These are phyloP conservation scores for Melanostoma mellinum DNA, from an alignment of 2,888 invertebrate genomes.

Conservation along the genomic window DNA sequence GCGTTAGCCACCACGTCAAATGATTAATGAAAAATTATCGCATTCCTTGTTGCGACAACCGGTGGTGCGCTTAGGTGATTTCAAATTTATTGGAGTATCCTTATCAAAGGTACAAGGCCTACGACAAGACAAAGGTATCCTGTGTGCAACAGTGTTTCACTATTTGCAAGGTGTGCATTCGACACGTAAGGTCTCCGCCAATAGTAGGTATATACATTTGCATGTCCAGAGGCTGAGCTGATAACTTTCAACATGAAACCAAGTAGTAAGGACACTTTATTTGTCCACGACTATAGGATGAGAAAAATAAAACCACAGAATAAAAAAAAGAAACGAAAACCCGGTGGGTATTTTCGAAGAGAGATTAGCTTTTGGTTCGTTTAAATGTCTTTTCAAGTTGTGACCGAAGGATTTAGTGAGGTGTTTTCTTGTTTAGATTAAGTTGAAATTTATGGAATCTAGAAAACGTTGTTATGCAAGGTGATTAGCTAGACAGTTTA, in stretches of 20 bases:
- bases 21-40: constrained; percentile 66
- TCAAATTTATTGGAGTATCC: constrained; percentile 65
- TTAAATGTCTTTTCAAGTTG: constrained; percentile 30
- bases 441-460: constrained; percentile 21
- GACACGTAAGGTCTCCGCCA: constrained; percentile 10
- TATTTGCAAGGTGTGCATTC: constrained; percentile 27
- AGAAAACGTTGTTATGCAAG: not conserved
- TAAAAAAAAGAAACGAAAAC: not conserved
- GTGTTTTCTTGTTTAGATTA: constrained; percentile 8
- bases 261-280: constrained; percentile 9
- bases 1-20: constrained; percentile 16
- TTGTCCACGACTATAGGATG: not conserved
- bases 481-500: no score
- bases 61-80: constrained; percentile 69
- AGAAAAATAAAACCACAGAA: not conserved
- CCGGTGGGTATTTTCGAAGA: constrained; percentile 4
- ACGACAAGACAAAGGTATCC: constrained; percentile 65
- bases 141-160: constrained; percentile 15
- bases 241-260: constrained; percentile 37
- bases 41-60: constrained; percentile 67
- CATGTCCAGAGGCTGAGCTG: constrained; percentile 46
- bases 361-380: constrained; percentile 26
- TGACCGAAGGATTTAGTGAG: not conserved
- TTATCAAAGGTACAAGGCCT: constrained; percentile 63
- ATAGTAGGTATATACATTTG: constrained; percentile 35